phyloP scores from a whole-genome alignment of 2,888 invertebrate species.

The Luperina testacea region DNA sequence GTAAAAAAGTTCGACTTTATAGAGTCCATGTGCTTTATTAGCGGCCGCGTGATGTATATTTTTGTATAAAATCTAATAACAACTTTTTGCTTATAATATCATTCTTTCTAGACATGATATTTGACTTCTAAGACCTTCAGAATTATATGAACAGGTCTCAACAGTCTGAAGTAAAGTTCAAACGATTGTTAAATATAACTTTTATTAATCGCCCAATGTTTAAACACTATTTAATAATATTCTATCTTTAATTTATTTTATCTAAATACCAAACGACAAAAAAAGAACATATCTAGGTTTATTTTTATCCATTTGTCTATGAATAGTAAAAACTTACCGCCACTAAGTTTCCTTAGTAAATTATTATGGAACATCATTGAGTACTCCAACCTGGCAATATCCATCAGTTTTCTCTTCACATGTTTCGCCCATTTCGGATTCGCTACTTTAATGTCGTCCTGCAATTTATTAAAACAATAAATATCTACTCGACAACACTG shows the following conservation, averaged over 20 bases:
- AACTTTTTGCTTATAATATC: neutral
- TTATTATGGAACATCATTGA: slow-evolving; percentile 89
- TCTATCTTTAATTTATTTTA: neutral
- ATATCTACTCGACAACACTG: neutral
- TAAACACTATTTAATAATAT: neutral
- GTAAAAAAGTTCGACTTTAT: neutral
- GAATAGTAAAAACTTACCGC: slow-evolving; percentile 78
- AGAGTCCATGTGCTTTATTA: neutral
- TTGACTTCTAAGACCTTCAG: slow-evolving; percentile 1
- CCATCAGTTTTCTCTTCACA: slow-evolving; percentile 88
- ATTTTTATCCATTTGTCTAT: neutral
- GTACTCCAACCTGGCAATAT: slow-evolving; percentile 88
- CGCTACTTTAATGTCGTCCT: slow-evolving; percentile 87
- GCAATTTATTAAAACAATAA: slow-evolving; percentile 52
- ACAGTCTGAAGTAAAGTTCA: slow-evolving; percentile 40
- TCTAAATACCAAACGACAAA: neutral
- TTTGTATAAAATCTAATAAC: neutral
- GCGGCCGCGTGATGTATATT: no score
- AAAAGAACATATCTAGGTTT: neutral
- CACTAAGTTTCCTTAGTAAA: slow-evolving; percentile 87
- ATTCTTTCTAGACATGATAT: neutral
- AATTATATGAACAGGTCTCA: neutral
- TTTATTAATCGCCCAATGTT: neutral
- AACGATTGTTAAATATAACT: slow-evolving; percentile 1
- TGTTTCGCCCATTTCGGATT: slow-evolving; percentile 90